phyloP scores from a whole-genome alignment of 2,888 invertebrate species.

The Rhorus exstirpatorius region DNA sequence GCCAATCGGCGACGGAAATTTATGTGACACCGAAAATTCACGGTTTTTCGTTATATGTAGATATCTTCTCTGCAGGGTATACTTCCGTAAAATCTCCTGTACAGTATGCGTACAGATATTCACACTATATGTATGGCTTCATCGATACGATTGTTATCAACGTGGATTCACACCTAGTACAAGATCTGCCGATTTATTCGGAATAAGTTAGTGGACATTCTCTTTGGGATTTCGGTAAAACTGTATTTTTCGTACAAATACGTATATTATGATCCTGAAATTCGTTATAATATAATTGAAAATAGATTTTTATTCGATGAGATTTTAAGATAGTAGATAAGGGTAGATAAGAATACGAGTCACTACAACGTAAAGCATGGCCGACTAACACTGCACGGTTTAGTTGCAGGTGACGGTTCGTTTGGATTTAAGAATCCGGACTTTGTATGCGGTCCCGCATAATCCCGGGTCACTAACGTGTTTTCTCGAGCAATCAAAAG shows the following conservation, averaged over 20 bases:
- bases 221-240: not conserved
- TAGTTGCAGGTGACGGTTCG: not conserved
- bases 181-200: not conserved
- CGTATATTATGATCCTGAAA: not conserved
- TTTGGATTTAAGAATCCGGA: not conserved
- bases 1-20: slow-evolving; percentile 67
- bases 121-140: not conserved
- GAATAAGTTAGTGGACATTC: not conserved
- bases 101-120: not conserved
- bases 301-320: not conserved
- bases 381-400: not conserved
- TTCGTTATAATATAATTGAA: not conserved
- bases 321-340: not conserved
- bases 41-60: slow-evolving; percentile 6
- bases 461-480: not conserved
- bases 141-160: not conserved
- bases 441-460: slow-evolving; percentile 31
- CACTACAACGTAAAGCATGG: not conserved
- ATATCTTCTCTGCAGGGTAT: slow-evolving; percentile 10
- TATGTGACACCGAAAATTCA: slow-evolving; percentile 65
- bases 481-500: slow-evolving; percentile 11
- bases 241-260: too few relatives aligned
- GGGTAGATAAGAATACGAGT: not conserved
- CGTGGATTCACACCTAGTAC: not conserved
- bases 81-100: slow-evolving; percentile 14